phyloP scores from a whole-genome alignment of 2,888 invertebrate species.

The Volucella inanis region DNA sequence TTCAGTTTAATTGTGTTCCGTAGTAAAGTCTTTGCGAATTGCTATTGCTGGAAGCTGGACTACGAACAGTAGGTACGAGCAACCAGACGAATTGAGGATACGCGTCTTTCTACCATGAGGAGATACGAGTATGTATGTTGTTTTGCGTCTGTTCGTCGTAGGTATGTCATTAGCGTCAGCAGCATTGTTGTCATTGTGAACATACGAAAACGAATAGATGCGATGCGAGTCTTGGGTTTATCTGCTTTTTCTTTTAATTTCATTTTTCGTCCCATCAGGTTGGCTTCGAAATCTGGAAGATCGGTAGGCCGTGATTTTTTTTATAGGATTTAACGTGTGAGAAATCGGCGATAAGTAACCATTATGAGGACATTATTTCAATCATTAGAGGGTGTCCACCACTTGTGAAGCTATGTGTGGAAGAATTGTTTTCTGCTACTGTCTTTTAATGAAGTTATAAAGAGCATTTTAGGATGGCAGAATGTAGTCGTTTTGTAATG shows the following conservation, averaged over 20 bases:
- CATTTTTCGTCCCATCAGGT: slow-evolving; percentile 16
- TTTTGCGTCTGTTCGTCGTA: slow-evolving; percentile 65
- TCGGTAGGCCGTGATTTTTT: slow-evolving; percentile 61
- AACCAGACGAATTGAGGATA: slow-evolving; percentile 28
- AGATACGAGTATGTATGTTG: slow-evolving; percentile 57
- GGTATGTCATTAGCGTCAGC: slow-evolving; percentile 73
- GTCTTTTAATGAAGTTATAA: slow-evolving; percentile 37
- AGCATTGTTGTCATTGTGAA: slow-evolving; percentile 74
- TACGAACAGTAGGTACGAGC: background rate
- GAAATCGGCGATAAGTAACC: slow-evolving; percentile 71
- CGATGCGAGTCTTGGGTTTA: slow-evolving; percentile 44
- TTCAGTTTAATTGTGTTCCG: slow-evolving; percentile 72
- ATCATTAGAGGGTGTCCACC: slow-evolving; percentile 69
- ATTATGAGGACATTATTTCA: slow-evolving; percentile 66
- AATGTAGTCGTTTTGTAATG: slow-evolving; percentile 20
- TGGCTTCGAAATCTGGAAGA: slow-evolving; percentile 33
- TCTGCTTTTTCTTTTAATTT: background rate
- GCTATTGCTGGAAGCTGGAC: background rate
- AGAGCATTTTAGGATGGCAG: slow-evolving; percentile 7
- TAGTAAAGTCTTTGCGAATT: slow-evolving; percentile 6
- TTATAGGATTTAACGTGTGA: slow-evolving; percentile 74
- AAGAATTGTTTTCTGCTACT: background rate
- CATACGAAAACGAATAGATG: slow-evolving; percentile 35
- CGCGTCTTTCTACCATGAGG: slow-evolving; percentile 32
- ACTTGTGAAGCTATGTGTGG: slow-evolving; percentile 21